Evolutionary conservation across 2,888 invertebrate genomes (phyloP).

Genomic region (Pollenia angustigena): DNA sequence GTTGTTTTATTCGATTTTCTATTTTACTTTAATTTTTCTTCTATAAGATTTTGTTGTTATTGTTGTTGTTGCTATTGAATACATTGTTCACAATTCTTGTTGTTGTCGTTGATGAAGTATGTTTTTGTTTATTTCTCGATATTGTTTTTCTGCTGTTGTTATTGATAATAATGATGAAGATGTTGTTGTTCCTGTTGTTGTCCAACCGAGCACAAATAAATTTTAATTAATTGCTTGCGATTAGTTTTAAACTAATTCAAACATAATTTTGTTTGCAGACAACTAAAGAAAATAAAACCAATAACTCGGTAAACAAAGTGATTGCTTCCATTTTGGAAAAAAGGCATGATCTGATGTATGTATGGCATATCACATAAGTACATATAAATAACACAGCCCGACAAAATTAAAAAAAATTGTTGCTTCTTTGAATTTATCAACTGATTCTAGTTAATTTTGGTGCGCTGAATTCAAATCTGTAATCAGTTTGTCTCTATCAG

Average conservation of each 20-base stretch:
- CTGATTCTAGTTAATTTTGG: no score
- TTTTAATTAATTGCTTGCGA: constrained; percentile 67
- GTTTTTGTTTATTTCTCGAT: constrained; percentile 33
- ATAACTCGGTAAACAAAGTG: constrained; percentile 3
- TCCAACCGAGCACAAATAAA: constrained; percentile 67
- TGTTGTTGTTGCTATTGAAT: background rate
- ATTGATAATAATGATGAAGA: constrained; percentile 40
- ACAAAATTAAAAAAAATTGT: no score
- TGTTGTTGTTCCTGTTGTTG: constrained; percentile 46
- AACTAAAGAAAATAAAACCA: background rate
- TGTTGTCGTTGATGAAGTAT: constrained; percentile 56
- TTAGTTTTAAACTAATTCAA: constrained; percentile 44
- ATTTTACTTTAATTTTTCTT: constrained; percentile 15
- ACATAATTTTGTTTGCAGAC: background rate
- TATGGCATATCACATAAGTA: no score
- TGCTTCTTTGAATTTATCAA: no score
- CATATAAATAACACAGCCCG: no score
- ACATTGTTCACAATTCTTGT: constrained; percentile 58
- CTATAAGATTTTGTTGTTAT: constrained; percentile 3
- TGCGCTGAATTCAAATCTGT: no score
- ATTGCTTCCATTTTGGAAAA: constrained; percentile 15
- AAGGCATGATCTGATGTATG: background rate
- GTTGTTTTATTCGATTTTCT: constrained; percentile 24
- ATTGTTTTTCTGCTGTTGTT: constrained; percentile 31
- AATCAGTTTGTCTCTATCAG: no score